Conservation (phyloP, 2,113 vertebrate species). For the Corythaixoides concolor region DNA sequence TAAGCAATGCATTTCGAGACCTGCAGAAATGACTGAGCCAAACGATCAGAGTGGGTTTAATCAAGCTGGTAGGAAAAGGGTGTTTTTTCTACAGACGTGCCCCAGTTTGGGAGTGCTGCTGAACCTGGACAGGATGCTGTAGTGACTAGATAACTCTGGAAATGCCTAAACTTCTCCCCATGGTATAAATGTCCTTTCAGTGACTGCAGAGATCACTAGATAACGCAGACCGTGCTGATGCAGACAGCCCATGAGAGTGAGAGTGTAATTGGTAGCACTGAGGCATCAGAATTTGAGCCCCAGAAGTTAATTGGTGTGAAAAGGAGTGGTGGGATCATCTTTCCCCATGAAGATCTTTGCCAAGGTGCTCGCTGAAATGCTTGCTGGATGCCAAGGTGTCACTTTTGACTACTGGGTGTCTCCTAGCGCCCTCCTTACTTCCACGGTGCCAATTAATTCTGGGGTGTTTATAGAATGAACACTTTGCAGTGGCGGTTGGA, state of each 20-base stretch:
- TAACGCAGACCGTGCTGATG: conserved; percentile 24
- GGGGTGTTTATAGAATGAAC: neutral
- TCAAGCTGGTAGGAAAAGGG: neutral
- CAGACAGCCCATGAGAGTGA: neutral
- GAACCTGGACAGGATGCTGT: neutral
- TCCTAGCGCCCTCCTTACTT: neutral
- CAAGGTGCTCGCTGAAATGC: neutral
- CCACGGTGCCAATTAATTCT: neutral
- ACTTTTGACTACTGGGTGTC: neutral
- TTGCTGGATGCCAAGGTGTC: neutral
- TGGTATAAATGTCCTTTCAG: conserved; percentile 6
- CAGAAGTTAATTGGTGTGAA: neutral
- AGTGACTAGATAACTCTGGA: neutral
- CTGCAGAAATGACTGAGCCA: neutral
- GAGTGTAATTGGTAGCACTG: neutral
- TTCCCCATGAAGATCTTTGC: neutral
- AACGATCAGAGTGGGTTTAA: neutral
- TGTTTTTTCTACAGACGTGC: neutral
- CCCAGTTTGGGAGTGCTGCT: neutral
- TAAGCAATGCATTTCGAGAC: conserved; percentile 27
- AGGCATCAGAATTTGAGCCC: conserved; percentile 33
- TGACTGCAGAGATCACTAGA: conserved; percentile 28
- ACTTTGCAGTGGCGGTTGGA: neutral
- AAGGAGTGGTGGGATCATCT: neutral
- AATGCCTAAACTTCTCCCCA: neutral